These are phyloP conservation scores for Melinaea marsaeus DNA, from an alignment of 2,888 invertebrate genomes.

Conservation along the genomic window DNA sequence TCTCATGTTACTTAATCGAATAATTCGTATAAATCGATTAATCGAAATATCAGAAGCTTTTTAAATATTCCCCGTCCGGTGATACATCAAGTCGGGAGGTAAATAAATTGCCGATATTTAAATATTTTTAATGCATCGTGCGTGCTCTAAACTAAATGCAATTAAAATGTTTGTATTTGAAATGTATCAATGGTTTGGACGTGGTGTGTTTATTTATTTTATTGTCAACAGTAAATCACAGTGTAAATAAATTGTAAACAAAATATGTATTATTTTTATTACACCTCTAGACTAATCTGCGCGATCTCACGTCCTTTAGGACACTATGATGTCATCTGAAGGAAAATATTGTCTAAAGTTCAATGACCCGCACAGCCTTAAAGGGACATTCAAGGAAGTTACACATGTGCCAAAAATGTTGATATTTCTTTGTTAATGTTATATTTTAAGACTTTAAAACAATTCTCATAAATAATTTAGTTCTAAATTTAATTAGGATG, in stretches of 20 bases:
- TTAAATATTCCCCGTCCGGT: conserved; percentile 51
- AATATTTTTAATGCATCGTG: conserved; percentile 37
- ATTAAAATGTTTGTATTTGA: conserved; percentile 40
- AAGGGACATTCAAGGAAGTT: conserved; percentile 41
- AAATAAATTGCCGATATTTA: conserved; percentile 42
- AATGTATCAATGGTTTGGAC: conserved; percentile 21
- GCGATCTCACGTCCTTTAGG: conserved; percentile 31
- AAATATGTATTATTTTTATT: background rate
- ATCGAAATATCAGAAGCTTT: conserved; percentile 47
- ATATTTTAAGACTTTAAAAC: too few species aligned
- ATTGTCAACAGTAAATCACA: background rate
- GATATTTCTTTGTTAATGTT: conserved; percentile 17
- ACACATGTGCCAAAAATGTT: conserved; percentile 32
- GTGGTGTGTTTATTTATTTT: conserved; percentile 4
- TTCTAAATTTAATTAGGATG: background rate
- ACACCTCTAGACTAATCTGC: background rate
- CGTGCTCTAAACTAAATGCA: conserved; percentile 33
- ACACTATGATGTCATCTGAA: conserved; percentile 51
- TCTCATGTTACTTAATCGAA: background rate
- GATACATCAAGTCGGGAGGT: conserved; percentile 50
- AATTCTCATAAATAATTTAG: too few species aligned
- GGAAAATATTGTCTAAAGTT: conserved; percentile 50
- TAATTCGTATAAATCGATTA: conserved; percentile 43
- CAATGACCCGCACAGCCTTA: conserved; percentile 45
- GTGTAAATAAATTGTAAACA: background rate